Evolutionary conservation across 2,888 invertebrate genomes (phyloP).

Genomic region (Andrena haemorrhoa): DNA sequence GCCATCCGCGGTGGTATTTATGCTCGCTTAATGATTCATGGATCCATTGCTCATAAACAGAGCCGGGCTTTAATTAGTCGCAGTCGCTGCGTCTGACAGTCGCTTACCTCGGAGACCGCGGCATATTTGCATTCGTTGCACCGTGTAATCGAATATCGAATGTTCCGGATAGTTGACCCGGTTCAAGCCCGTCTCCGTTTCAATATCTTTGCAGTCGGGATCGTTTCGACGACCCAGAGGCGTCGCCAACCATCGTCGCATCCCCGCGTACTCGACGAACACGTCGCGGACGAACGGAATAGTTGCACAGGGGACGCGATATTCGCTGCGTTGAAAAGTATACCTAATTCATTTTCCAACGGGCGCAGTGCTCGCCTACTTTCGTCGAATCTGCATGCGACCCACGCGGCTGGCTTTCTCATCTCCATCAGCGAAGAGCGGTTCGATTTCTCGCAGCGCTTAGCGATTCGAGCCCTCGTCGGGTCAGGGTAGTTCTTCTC

Average conservation of each 20-base stretch:
- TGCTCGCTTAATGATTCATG: neutral
- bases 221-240: neutral
- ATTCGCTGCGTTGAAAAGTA: slow-evolving; percentile 5
- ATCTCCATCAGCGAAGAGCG: slow-evolving; percentile 17
- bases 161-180: slow-evolving; percentile 38
- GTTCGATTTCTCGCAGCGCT: slow-evolving; percentile 29
- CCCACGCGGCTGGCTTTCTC: slow-evolving; percentile 34
- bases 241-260: neutral
- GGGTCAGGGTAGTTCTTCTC: slow-evolving; percentile 30
- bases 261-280: neutral
- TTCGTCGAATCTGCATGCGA: slow-evolving; percentile 23
- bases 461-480: slow-evolving; percentile 33
- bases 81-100: neutral
- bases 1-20: neutral
- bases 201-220: slow-evolving; percentile 32
- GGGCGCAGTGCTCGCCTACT: slow-evolving; percentile 35
- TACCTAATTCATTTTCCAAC: slow-evolving; percentile 28
- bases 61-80: neutral
- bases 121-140: slow-evolving; percentile 45
- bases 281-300: neutral
- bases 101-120: slow-evolving; percentile 16
- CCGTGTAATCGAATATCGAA: slow-evolving; percentile 29
- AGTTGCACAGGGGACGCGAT: neutral
- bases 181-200: slow-evolving; percentile 29
- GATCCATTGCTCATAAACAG: neutral